Evolutionary conservation across 1,140 invertebrate genomes (phyloP), one percentile per base, ranked within the genome.

Genomic region (Cyclargus thomasi): DNA sequence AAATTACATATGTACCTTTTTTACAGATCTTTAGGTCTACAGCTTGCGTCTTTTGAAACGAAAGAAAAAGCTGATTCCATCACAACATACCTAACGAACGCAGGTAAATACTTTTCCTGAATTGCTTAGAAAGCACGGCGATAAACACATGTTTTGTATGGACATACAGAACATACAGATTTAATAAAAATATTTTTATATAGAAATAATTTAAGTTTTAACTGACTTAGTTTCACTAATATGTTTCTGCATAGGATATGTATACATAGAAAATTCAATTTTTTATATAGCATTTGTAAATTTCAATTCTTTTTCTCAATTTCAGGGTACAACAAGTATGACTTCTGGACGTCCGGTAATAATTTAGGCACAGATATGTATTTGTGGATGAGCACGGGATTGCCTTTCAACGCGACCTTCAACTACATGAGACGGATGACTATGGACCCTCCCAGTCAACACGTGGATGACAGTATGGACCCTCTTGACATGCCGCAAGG

Each of bases 261-360:
- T 29, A 29, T 29, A 0, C 8, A 29, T 7, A 29, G 29, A 29
- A 8, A 29, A 7, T 0, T 6, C 8, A 0, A 29, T 29, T 29
- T 29, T 6, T 29, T 29, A 29, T 29, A 29, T 29, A 29, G 4
- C 5, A 29, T 8, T 6, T 39, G 36, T 39, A 39, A 39, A 67
- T 62, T 59, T 18, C 17, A 35, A 21, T 35, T 57, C 29, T 63
- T 22, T 65, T 35, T 53, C 18, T 64, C 10, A 16, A 47, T 69
- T 59, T 8, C 77, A 94, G 94, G 95, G 16, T 95, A 95, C 81
- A 94, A 94, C 69, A 95, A 95, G 79, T 95, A 94, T 75, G 95
- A 97, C 81, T 97, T 96, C 87, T 97, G 96, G 96, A 97, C 96
- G 69, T 97, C 96, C 64, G 96, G 96, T 57, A 97, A 97, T 90